Evolutionary conservation across 2,888 invertebrate genomes (phyloP).

Genomic region (Furcula furcula): DNA sequence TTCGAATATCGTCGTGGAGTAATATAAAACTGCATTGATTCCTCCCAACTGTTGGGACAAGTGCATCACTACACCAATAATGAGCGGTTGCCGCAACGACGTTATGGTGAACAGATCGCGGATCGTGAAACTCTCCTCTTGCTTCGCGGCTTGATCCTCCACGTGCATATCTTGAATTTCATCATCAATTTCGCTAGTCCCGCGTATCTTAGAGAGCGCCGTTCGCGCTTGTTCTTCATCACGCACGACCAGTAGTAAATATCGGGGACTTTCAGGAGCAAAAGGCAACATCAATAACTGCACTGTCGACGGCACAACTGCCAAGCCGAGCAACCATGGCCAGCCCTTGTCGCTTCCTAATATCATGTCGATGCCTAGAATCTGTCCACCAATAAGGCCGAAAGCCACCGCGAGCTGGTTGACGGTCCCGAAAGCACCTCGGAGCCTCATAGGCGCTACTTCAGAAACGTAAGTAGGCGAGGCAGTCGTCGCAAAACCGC

Average conservation of each 20-base stretch:
- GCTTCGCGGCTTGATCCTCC: conserved; percentile 67
- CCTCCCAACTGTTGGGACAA: conserved; percentile 76
- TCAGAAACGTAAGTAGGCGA: conserved; percentile 79
- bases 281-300: conserved; percentile 67
- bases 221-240: conserved; percentile 66
- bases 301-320: conserved; percentile 61
- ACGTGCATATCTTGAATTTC: conserved; percentile 76
- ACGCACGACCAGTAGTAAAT: conserved; percentile 56
- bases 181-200: conserved; percentile 60
- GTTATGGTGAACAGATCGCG: conserved; percentile 55
- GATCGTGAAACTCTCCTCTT: conserved; percentile 67
- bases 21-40: conserved; percentile 85
- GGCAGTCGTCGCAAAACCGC: conserved; percentile 82
- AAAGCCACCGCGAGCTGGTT: conserved; percentile 76
- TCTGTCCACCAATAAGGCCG: conserved; percentile 66
- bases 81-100: conserved; percentile 61
- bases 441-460: conserved; percentile 62
- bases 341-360: conserved; percentile 70
- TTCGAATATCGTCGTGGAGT: conserved; percentile 85
- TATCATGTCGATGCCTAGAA: conserved; percentile 72
- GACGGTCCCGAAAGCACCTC: conserved; percentile 75
- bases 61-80: conserved; percentile 77
- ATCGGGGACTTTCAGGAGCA: conserved; percentile 73
- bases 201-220: conserved; percentile 59
- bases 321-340: conserved; percentile 72